Evolutionary conservation across 2,888 invertebrate species (phyloP).

Genomic region (Acanthacorydalis orientalis): DNA sequence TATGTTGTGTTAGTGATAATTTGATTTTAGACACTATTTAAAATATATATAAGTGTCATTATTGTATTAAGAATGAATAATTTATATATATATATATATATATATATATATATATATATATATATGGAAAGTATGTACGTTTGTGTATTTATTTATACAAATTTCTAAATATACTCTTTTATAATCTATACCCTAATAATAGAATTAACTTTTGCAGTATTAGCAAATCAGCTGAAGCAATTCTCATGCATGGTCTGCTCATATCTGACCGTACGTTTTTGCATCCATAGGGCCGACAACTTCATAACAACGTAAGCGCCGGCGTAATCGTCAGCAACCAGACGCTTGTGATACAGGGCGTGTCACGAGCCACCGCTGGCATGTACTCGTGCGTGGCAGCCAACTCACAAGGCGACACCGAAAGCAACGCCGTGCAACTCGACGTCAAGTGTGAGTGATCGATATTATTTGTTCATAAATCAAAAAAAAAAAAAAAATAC

Average conservation of each 20-base stretch:
- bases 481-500: too few relatives aligned
- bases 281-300: constrained; percentile 38
- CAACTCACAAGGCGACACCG: constrained; percentile 61
- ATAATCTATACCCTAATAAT: too few relatives aligned
- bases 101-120: too few relatives aligned
- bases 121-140: too few relatives aligned
- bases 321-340: constrained; percentile 69
- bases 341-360: constrained; percentile 61
- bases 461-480: too few relatives aligned
- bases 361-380: constrained; percentile 52
- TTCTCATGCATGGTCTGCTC: constrained; percentile 9
- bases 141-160: too few relatives aligned
- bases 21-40: too few relatives aligned
- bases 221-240: constrained; percentile 3
- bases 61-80: too few relatives aligned
- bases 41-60: too few relatives aligned
- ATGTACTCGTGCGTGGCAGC: constrained; percentile 62
- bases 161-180: too few relatives aligned
- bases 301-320: constrained; percentile 52
- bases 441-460: constrained; percentile 56
- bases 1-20: too few relatives aligned
- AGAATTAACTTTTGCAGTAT: neutral
- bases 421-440: constrained; percentile 51
- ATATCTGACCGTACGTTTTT: constrained; percentile 18
- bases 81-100: too few relatives aligned